Evolutionary conservation across 2,888 invertebrate genomes (phyloP), one percentile per base, ranked within the genome.

Genomic region (Latrodectus hesperus): DNA sequence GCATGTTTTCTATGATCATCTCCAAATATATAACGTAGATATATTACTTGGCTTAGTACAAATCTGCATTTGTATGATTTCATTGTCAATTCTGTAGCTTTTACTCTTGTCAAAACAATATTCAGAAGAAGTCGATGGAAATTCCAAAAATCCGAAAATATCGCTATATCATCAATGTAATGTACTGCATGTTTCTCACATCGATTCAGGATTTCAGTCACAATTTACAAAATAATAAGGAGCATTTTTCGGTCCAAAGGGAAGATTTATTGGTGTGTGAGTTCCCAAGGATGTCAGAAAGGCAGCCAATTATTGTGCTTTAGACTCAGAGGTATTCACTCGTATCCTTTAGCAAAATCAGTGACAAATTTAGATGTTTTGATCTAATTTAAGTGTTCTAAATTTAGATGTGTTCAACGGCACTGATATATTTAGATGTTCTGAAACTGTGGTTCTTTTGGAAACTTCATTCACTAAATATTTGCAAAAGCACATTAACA

Each of bases 161-260:
- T 60, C 0, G 81, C 87, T 4, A 73, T 55, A 71, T 87, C 87
- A 38, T 86, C 67, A 0, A 86, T 10, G n/a, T 86, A 86, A 4
- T 80, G 81, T 9, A 70, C 72, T 9, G 38, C 75, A 65, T 65
- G 80, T 53, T 81, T 65, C 16, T 76, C 80, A 26, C 22, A 81
- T 14, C 72, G 71, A 10, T 80, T 16, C 17, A 80, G 49, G 1
- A 81, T 3, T 38, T 65, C 9, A 14, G 52, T 8, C 17, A 77
- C 65, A 84, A n/a, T 52, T 65, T 77, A n/a, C 22, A 17, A 22
- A 77, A 17, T 16, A 71, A 49, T 64, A 76, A 1, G 22, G 71
- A 12, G 71, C 38, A 38, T 3, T 38, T 38, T 38, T 38, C 71
- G 14, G 64, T 77, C 49, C 78, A 72, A 11, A 84, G 68, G 1